Base-by-base conservation (phyloP, 2,797 vertebrate species). In the Sebastes ruberrimus region DNA sequence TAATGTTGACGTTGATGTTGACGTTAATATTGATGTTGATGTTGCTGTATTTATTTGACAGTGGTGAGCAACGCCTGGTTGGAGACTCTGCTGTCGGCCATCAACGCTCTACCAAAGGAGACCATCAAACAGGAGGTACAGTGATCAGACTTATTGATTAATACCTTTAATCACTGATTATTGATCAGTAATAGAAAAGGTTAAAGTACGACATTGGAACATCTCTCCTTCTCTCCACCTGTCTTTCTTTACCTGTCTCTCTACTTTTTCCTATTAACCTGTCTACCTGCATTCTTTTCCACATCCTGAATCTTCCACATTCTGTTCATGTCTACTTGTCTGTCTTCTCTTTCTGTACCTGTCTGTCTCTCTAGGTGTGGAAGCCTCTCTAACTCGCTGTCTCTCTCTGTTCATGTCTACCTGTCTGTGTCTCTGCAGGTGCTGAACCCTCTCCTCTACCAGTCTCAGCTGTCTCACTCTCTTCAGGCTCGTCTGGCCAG, bases 21-120 rank as follows among this genome's bases (percentile, higher is more conserved):
- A 27, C 8, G 0, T n/a, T 52, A n/a, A 52, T 52, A 18, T 18
- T 42, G 7, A 38, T 1, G 22, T 18, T 46, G 49, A 60, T 60
- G 28, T 66, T 32, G 42, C 4, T 5, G 5, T 74, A 70, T 76
- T 56, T 69, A 55, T 59, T 86, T 73, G 53, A 74, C 93, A 99
- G 98, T 97, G 89, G 97, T 99, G 87, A 97, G 97, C 94, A 97
- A 95, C 10, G 97, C 97, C 32, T 99, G 98, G 98, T 91, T 99
- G 81, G 98, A 99, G 91, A 98, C 98, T 11, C 95, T 99, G 88
- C 94, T 99, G 85, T 96, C 95, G 53, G 97, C 97, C 74, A 96
- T 98, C 91, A 97, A 97, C 69, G 94, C 95, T 82, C 92, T 99
- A 86, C 98, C 98, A 67, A 99, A 97, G 92, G 98, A 99, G 88